Evolutionary conservation across 2,888 invertebrate species (phyloP), one percentile per base, ranked within the genome.

Genomic region (Schizotus pectinicornis): DNA sequence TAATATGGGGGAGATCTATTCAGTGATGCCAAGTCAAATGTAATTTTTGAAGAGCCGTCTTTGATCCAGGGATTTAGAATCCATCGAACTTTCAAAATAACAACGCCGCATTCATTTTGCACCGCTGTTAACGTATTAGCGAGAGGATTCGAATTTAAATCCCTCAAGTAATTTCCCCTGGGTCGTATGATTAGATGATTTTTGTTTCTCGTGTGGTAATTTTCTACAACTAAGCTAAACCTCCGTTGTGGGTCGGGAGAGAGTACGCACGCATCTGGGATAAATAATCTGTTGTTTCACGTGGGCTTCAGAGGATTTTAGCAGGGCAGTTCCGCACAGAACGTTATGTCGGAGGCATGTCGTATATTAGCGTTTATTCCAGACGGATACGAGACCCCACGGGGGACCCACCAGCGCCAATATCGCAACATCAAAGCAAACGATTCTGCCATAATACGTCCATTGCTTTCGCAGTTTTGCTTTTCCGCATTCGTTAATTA

Each of bases 101-200:
- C 48, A 58, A 37, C 46, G 50, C 54, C 49, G 56, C 58, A 55
- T 54, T 54, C 54, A 65, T 65, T 67, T 62, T 59, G 55, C 62
- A 56, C 47, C 41, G 53, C 63, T 57, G 64, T 67, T 66, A 67
- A 62, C 67, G 60, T 65, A 67, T 67, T 65, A 61, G 62, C 50
- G 38, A 52, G 60, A 60, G 63, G 65, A 56, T 65, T 67, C 62
- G 65, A 72, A 71, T 69, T 71, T 65, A 70, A 70, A 67, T 71
- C 72, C 70, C 67, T 61, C 62, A 64, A 63, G 64, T 73, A 69
- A 73, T 74, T 74, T 73, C 73, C 74, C 68, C 47, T 60, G 68
- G 69, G 67, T 58, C 36, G 55, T 36, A 55, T 66, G 64, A 67
- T 63, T 67, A 67, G 67, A 65, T 64, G 68, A 70, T 67, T 70